phyloP scores from a whole-genome alignment of 2,113 vertebrate genomes.

The Himantopus leucocephalus region DNA sequence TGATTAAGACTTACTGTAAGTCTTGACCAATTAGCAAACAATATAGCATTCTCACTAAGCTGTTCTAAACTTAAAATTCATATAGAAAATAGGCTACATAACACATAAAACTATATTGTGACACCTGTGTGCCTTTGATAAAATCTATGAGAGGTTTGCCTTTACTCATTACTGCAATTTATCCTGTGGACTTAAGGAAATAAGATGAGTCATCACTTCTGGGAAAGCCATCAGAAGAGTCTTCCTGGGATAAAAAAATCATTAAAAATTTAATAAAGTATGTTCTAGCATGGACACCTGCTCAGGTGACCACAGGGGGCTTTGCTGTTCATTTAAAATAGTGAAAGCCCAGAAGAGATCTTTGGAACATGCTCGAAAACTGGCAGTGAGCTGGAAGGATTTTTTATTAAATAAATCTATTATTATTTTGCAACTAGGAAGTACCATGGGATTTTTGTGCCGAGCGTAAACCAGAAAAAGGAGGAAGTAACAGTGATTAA shows the following conservation, averaged over 20 bases:
- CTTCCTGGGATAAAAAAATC: not conserved
- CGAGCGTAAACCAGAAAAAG: not conserved
- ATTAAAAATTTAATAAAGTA: not conserved
- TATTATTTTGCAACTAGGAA: not conserved
- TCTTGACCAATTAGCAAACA: not conserved
- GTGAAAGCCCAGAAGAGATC: not conserved
- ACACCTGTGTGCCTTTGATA: not conserved
- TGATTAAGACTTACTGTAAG: not conserved
- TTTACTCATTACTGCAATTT: not conserved
- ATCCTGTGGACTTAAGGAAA: not conserved
- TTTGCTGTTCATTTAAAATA: conserved; percentile 1
- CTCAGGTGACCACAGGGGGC: not conserved
- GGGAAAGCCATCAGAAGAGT: not conserved
- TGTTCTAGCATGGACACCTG: not conserved
- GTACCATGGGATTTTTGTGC: not conserved
- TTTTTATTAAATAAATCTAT: not conserved
- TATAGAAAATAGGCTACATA: not conserved
- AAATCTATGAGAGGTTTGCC: not conserved
- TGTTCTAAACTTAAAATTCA: not conserved
- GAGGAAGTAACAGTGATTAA: not conserved
- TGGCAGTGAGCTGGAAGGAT: not conserved
- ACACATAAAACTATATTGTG: not conserved
- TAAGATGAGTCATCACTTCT: not conserved
- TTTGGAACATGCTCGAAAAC: not conserved
- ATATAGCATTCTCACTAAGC: not conserved